phyloP scores from a whole-genome alignment of 2,797 vertebrate species.

The Manis javanica region DNA sequence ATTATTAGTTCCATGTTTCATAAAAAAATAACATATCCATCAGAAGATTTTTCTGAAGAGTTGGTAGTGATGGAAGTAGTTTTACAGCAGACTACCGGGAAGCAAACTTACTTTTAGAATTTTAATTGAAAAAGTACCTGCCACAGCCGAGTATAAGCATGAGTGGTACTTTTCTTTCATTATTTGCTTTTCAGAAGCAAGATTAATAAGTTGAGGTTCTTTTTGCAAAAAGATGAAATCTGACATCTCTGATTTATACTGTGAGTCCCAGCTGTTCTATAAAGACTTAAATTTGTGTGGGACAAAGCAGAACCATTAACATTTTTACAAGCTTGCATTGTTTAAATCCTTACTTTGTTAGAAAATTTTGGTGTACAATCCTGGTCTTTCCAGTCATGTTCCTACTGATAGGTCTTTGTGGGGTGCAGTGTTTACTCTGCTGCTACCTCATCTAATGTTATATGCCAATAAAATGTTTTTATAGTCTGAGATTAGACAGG shows the following conservation, averaged over 20 bases:
- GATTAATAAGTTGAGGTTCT: neutral
- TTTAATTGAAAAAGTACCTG: conserved; percentile 13
- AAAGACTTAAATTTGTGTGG: conserved; percentile 28
- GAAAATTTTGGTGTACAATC: too few species aligned
- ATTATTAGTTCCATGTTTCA: too few species aligned
- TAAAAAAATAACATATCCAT: too few species aligned
- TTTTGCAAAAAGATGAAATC: conserved; percentile 9
- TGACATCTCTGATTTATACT: conserved; percentile 49
- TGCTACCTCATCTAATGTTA: neutral
- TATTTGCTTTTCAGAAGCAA: conserved; percentile 14
- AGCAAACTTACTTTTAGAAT: conserved; percentile 52
- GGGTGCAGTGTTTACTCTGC: neutral
- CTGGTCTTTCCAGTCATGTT: too few species aligned
- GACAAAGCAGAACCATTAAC: neutral
- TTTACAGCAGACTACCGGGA: conserved; percentile 55
- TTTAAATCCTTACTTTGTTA: too few species aligned
- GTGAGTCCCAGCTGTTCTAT: neutral
- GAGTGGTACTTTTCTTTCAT: conserved; percentile 37
- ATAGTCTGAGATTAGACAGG: neutral
- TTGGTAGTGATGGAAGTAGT: too few species aligned
- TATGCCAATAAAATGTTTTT: neutral
- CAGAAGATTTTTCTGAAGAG: too few species aligned
- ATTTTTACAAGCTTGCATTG: neutral
- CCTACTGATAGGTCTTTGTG: too few species aligned
- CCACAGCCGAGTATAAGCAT: neutral